Base-by-base conservation (phyloP, 2,888 invertebrate genomes). In the Athalia circularis region DNA sequence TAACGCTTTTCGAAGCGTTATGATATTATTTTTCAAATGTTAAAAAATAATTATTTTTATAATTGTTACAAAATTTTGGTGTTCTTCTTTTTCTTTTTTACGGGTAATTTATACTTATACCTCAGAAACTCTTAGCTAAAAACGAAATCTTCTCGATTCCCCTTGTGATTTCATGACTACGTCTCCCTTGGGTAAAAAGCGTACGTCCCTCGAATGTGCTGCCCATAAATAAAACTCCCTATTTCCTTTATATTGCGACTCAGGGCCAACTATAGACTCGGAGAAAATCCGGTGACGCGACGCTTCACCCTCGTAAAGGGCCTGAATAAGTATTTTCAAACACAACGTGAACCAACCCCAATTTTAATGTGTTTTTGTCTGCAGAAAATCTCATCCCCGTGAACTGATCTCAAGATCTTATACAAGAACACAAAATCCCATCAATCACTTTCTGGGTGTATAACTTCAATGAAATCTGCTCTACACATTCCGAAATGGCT, bases 171-270 rank as follows among this genome's bases (percentile, higher is more conserved):
- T 48, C 48, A 61, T 62, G 75, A 50, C 62, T 61, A 75, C 75
- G 50, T 7, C 72, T 75, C 75, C 75, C 75, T 64, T 52, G 62
- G 15, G 62, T 62, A 7, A n/a, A 11, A 13, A 15, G 11, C 47
- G 59, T 13, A 59, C 29, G 2, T 29, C 13, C 50, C 29, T 15
- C 62, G 47, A 64, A 52, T 43, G 29, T 47, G 62, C 62, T 75
- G 62, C 75, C 75, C 75, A 52, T 50, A 62, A 62, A 75, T 50
- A 62, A 50, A 62, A 75, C 75, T 75, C 62, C 75, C 75, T 50
- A 48, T 11, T 62, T 50, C 64, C n/a, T 50, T 50, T 75, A 61
- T 64, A 50, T 11, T 52, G 59, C 15, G 8, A 15, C 62, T 62
- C 50, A 6, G 9, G 5, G 54, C 75, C 62, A 75, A 62, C 75